Evolutionary conservation across 2,797 vertebrate species (phyloP), one percentile per base, ranked within the genome.

Genomic region (Atherinosoma microstoma): DNA sequence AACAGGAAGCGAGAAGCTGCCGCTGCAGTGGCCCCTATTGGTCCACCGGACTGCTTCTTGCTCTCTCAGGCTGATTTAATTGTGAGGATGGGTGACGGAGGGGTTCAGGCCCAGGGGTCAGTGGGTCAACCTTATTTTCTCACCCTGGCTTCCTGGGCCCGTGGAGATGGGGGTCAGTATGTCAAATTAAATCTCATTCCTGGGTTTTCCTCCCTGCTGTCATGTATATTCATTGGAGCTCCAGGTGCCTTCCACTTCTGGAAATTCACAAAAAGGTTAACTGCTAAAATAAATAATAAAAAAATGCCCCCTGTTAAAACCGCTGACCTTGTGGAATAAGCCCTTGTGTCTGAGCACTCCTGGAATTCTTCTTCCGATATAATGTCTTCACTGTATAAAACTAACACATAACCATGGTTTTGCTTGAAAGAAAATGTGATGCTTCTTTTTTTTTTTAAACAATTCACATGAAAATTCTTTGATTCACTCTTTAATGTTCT

Each of bases 251-350:
- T 85, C 78, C 87, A 94, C 93, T 93, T 92, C 94, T 93, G 92
- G 92, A 95, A 94, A 95, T 94, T 93, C 91, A 87, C 89, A 95
- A 94, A 94, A 94, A 94, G 94, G 93, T 94, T 95, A 95, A 94
- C 92, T 91, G 94, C 90, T 92, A 92, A 95, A 95, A 95, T 95
- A 95, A 95, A 95, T 94, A 94, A 94, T 95, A 94, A 94, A 94
- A 93, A 94, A 91, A 91, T 63, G 85, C 80, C 91, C 92, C 91
- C 88, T 92, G 90, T 93, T 94, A 93, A 94, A 94, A 91, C 88
- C 84, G 75, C 77, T 94, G 94, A 95, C 95, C 94, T 95, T 95
- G 93, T 88, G 90, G 88, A 93, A 91, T 87, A 87, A 92, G 88
- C 80, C 88, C 84, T 87, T 80, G 58, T 87, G 90, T 74, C 79